phyloP scores from a whole-genome alignment of 2,113 vertebrate species.

The Heptranchias perlo region DNA sequence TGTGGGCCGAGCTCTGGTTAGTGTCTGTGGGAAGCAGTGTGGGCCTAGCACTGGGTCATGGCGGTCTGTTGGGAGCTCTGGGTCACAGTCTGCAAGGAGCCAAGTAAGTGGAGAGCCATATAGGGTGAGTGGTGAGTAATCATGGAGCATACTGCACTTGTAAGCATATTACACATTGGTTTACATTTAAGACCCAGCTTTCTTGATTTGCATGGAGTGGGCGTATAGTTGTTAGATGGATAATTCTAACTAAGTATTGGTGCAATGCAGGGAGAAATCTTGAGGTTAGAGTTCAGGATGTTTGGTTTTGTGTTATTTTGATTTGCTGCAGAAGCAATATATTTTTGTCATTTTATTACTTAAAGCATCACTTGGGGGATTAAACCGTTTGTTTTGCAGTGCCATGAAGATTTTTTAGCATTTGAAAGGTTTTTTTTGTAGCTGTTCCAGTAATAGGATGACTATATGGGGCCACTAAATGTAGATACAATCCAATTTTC shows the following conservation, averaged over 20 bases:
- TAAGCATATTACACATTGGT: not conserved
- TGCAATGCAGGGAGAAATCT: not conserved
- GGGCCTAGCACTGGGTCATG: not conserved
- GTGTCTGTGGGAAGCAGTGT: not conserved
- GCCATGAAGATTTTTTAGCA: conserved; percentile 79
- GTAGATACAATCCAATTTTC: conserved; percentile 98
- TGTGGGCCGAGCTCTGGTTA: not conserved
- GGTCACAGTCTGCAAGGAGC: not conserved
- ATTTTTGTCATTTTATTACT: conserved; percentile 46
- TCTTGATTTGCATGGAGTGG: not conserved
- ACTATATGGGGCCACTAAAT: conserved; percentile 81
- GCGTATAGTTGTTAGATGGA: not conserved
- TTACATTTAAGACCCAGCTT: not conserved
- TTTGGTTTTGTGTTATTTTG: conserved; percentile 11
- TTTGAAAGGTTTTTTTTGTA: conserved; percentile 79
- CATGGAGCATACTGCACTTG: not conserved
- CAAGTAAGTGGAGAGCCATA: not conserved
- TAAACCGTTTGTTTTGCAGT: conserved; percentile 62
- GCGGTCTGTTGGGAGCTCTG: not conserved
- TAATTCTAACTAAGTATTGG: not conserved
- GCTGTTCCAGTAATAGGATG: conserved; percentile 80
- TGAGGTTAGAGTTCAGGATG: not conserved
- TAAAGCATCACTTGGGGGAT: conserved; percentile 64
- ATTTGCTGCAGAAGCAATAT: conserved; percentile 4
- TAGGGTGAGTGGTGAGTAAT: not conserved